Percentiles rank a stretch among this genome's conserved stretches.
Conservation (phyloP, 2,888 invertebrate genomes). For the Himalopsyche tibetana region DNA sequence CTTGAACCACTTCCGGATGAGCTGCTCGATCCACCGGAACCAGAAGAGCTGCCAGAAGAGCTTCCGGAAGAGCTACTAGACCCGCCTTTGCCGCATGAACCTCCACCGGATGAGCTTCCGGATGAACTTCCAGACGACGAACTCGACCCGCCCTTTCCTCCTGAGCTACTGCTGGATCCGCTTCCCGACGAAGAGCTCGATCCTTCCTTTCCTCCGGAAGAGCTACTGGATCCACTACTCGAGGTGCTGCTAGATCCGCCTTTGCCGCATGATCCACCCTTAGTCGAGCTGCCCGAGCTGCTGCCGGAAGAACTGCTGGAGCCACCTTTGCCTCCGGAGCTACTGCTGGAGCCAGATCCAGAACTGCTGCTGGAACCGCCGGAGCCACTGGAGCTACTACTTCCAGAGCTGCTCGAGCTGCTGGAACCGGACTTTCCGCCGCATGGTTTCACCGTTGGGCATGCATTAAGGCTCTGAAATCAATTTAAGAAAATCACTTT, state of each 20-base stretch:
- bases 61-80: conserved; percentile 22
- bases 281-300: background rate
- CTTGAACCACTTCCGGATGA: background rate
- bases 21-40: background rate
- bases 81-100: background rate
- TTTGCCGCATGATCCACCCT: background rate
- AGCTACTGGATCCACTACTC: background rate
- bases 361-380: background rate
- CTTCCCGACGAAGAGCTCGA: background rate
- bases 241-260: background rate
- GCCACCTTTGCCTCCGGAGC: background rate
- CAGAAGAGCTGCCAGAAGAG: background rate
- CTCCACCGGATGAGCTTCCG: background rate
- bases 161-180: background rate
- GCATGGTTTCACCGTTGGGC: background rate
- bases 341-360: background rate
- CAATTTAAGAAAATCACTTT: too few species aligned
- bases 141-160: background rate
- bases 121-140: background rate
- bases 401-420: background rate
- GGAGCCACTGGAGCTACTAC: conserved; percentile 2
- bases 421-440: background rate
- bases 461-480: background rate
- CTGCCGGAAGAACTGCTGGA: conserved; percentile 7
- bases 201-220: background rate